Conservation (phyloP, 2,113 vertebrate species). For the Hymenochirus boettgeri region DNA sequence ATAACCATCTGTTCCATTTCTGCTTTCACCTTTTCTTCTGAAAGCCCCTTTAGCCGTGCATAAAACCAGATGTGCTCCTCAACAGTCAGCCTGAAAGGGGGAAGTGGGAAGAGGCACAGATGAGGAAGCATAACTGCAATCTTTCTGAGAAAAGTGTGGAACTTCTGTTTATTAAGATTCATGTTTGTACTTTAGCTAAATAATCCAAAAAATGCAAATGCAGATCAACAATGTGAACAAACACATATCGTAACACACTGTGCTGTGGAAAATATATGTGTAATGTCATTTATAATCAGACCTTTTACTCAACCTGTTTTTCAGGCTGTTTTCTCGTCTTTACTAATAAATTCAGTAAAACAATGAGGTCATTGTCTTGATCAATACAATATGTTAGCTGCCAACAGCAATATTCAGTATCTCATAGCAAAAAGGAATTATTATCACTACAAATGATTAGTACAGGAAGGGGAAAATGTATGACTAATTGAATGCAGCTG, state of each 20-base stretch:
- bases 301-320: neutral
- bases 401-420: neutral
- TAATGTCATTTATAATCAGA: too few species aligned
- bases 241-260: too few species aligned
- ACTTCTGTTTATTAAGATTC: too few species aligned
- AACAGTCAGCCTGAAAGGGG: conserved; percentile 79
- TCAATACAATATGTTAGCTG: neutral
- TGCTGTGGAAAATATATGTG: neutral
- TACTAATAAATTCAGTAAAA: neutral
- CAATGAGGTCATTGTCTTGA: neutral
- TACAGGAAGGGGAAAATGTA: neutral
- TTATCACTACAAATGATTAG: neutral
- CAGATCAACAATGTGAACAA: too few species aligned
- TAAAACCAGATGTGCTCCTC: conserved; percentile 99
- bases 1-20: conserved; percentile 86
- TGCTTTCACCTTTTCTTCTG: conserved; percentile 75
- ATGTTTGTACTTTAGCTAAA: too few species aligned
- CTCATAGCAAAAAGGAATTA: neutral
- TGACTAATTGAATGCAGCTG: too few species aligned
- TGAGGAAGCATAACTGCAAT: conserved; percentile 14
- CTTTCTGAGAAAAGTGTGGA: too few species aligned
- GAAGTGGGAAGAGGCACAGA: conserved; percentile 13
- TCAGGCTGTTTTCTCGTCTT: neutral
- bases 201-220: too few species aligned
- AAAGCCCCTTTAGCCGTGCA: conserved; percentile 85